Base-by-base conservation (phyloP, 2,113 vertebrate species). In the Hucho hucho region DNA sequence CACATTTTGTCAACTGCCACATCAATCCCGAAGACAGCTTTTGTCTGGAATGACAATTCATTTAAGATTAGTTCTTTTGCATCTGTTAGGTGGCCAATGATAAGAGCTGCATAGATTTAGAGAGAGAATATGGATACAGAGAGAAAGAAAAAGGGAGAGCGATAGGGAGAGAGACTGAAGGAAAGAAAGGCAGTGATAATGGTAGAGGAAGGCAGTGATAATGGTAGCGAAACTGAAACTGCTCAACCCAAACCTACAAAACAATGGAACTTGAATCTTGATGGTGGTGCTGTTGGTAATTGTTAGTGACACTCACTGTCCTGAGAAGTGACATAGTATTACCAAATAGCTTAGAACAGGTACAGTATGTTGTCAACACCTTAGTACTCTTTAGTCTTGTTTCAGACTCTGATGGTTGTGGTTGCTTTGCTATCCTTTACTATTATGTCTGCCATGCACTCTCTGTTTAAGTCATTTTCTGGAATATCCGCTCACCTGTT, bases 11-110 rank as follows among this genome's bases (percentile, higher is more conserved):
- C 73, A 66, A 77, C 59, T 75, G 69, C 76, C 81, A 78, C 70
- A 83, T 83, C 79, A 68, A 71, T 83, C 80, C 74, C 69, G 69
- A 58, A 64, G 75, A 79, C 76, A 78, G 79, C 75, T 83, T 84
- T 81, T 61, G 74, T 76, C 43, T 68, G 61, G 79, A 81, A 37
- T 43, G 29, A n/a, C 65, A 67, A 22, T 32, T 7, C 9, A 69
- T 26, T 24, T n/a, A 22, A 58, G 22, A 85, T 28, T 22, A 79
- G 37, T 69, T 74, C 72, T 68, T 85, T 81, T 84, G n/a, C 49
- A 82, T 84, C 87, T 84, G 87, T 89, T 75, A 70, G 77, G 76
- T 89, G 77, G 79, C 82, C 82, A 82, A 89, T 89, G 86, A 89
- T 64, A 70, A 80, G 76, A 83, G 82, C 73, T 85, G 79, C 71